These are phyloP conservation scores for Henicopernis longicauda DNA, from an alignment of 2,113 vertebrate genomes.

Conservation along the genomic window DNA sequence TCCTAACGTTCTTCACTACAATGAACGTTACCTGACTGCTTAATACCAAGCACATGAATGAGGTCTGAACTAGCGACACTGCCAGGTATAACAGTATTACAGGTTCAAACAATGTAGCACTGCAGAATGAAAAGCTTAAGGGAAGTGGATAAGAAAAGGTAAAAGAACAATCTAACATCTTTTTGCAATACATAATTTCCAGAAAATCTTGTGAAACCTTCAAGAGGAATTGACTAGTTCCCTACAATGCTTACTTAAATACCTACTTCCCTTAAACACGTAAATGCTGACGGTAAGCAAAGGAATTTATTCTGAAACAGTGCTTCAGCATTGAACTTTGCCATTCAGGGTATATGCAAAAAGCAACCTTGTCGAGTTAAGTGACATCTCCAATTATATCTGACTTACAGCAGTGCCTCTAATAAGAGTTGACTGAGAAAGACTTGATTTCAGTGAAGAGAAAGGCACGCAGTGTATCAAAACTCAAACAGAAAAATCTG, in stretches of 20 bases:
- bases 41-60: not conserved
- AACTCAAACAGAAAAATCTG: not conserved
- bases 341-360: not conserved
- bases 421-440: not conserved
- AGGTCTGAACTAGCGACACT: not conserved
- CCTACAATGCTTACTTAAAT: not conserved
- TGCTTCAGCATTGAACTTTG: not conserved
- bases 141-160: not conserved
- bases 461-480: not conserved
- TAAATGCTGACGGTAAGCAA: not conserved
- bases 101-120: not conserved
- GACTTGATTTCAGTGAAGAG: not conserved
- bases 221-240: not conserved
- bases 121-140: not conserved
- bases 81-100: not conserved
- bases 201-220: not conserved
- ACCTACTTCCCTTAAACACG: not conserved
- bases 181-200: not conserved
- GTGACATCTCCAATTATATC: not conserved
- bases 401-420: not conserved
- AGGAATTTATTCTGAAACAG: not conserved
- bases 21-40: not conserved
- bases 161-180: not conserved
- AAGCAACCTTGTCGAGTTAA: not conserved
- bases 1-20: not conserved